Base-by-base conservation (phyloP, 1,140 invertebrate species). In the Microvelia longipes region DNA sequence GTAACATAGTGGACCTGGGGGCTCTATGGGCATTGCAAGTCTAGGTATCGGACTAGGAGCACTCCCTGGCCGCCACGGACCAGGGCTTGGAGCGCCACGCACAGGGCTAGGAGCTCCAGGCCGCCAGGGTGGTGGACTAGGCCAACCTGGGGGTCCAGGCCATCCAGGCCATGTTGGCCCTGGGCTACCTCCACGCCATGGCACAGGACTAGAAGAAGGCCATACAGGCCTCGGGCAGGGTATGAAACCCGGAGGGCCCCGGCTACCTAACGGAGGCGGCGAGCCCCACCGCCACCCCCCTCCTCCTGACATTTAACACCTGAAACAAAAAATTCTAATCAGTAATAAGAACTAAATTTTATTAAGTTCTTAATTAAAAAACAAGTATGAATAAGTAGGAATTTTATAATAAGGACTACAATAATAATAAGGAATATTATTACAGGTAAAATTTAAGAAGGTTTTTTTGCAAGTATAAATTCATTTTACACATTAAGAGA, bases 21-120 rank as follows among this genome's bases (percentile, higher is more conserved):
- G 61, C 71, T 70, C 65, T 62, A 60, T 25, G 61, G 71, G 64
- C 70, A 66, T n/a, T 63, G 68, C 60, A 71, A 72, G 29, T 68
- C 61, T 25, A 26, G 70, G 70, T 25, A 5, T 2, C 27, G 60
- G 64, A 67, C 72, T 72, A 0, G 74, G 71, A 2, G 65, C 64
- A 15, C 60, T 26, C 14, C 71, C 67, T n/a, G 69, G 72, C 29
- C 66, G 29, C 66, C 69, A 70, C 25, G 66, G 69, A 24, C 25
- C 61, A 19, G 70, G 68, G 50, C 28, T 64, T 30, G 62, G 62
- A 24, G 25, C 25, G 62, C 15, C 5, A 5, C 62, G 5, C 35
- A 19, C 5, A 5, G 35, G 35, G 5, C 62, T 26, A 14, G 62
- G 62, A 2, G 25, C 25, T 26, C 25, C 15, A 5, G 25, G 2